Evolutionary conservation across 2,113 vertebrate genomes (phyloP), one percentile per base, ranked within the genome.

Genomic region (Hyperopisus bebe): DNA sequence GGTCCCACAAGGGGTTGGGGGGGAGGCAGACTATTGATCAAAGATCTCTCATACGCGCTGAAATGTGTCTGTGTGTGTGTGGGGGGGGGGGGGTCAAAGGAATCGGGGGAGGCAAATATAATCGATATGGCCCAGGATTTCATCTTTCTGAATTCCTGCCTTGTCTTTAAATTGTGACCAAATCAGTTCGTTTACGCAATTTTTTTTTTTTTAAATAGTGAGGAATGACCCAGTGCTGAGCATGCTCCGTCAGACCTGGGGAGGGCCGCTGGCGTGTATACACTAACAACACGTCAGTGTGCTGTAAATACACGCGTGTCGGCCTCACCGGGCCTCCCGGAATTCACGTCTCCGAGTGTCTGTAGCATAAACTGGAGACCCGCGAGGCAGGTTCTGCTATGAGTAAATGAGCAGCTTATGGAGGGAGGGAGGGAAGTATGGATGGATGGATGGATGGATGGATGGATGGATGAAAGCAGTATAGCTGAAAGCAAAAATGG

Each of bases 21-120:
- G 19, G 42, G 39, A 17, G 24, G 39, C 35, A 19, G 39, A 19
- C 82, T 89, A 89, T 89, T 62, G 89, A 89, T 89, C 39, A 84
- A 50, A 51, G 13, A n/a, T 15, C 39, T 50, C 10, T 74, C 82
- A 84, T 21, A 70, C 87, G 10, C 2, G 24, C 58, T 21, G 24
- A 27, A 70, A 21, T 88, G 44, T 48, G 62, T 48, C 53, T 58
- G n/a, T 27, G 39, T 42, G n/a, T n/a, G n/a, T n/a, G n/a, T n/a
- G n/a, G n/a, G n/a, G 3, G 51, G 1, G 77, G 21, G 15, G 53
- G 19, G 21, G 53, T 55, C 53, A 55, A 55, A 55, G 53, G 53
- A 55, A 55, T 55, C 5, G 19, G 19, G 13, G 27, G 21, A 19
- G 4, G n/a, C 11, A n/a, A 17, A 86, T 27, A 19, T 19, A 66